Evolutionary conservation across 2,113 vertebrate genomes (phyloP).

Genomic region (Sclerurus mexicanus): DNA sequence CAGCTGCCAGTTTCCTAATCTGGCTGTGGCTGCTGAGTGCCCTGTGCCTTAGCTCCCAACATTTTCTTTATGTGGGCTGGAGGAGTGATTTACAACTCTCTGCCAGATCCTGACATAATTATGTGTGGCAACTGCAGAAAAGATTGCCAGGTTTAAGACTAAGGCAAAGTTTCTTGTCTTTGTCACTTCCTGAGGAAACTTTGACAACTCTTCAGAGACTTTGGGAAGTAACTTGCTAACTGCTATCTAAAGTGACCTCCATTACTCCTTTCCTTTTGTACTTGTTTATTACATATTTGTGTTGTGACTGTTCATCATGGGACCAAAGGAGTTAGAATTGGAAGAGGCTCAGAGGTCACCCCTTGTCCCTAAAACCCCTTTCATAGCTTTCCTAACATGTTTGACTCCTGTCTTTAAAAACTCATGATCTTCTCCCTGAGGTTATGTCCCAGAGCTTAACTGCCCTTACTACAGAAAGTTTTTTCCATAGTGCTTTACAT

Average conservation of each 20-base stretch:
- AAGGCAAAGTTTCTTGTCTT: slow-evolving; percentile 49
- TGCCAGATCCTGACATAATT: slow-evolving; percentile 44
- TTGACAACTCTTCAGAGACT: background rate
- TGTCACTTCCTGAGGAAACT: slow-evolving; percentile 64
- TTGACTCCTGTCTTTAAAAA: background rate
- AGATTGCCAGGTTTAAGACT: background rate
- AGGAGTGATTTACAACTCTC: background rate
- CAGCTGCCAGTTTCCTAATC: background rate
- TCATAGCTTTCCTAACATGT: background rate
- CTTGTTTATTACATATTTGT: slow-evolving; percentile 42
- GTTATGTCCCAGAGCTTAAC: background rate
- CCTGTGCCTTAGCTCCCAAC: background rate
- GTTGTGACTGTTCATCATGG: background rate
- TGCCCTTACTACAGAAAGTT: background rate
- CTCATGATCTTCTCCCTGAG: background rate
- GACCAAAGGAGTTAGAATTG: background rate
- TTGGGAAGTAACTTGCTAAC: background rate
- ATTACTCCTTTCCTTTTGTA: background rate
- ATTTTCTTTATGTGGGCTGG: background rate
- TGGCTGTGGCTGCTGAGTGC: background rate
- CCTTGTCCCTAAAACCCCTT: background rate
- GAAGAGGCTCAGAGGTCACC: background rate
- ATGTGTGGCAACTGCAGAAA: background rate
- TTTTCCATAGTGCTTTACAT: background rate
- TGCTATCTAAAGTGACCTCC: background rate